Conservation (phyloP, 2,888 invertebrate genomes). For the Mesorhabditis sp. region DNA sequence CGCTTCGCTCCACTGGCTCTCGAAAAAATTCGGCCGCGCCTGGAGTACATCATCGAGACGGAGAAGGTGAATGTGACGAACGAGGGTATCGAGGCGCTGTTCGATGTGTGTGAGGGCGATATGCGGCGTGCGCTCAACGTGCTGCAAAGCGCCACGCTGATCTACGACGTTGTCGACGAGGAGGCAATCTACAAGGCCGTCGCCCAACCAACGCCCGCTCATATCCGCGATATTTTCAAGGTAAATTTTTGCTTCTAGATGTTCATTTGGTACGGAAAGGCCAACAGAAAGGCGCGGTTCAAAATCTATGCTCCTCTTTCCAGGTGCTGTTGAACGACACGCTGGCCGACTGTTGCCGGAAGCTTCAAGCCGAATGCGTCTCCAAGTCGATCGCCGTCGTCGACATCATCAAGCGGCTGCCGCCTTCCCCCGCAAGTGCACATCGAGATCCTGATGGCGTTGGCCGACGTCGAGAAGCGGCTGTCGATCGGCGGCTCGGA, state of each 20-base stretch:
- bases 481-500: slow-evolving; percentile 83
- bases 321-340: slow-evolving; percentile 71
- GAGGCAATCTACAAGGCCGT: slow-evolving; percentile 90
- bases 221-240: slow-evolving; percentile 75
- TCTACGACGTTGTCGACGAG: slow-evolving; percentile 82
- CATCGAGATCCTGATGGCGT: slow-evolving; percentile 72
- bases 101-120: slow-evolving; percentile 87
- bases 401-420: slow-evolving; percentile 80
- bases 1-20: slow-evolving; percentile 61
- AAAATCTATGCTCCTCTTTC: slow-evolving; percentile 57
- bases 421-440: slow-evolving; percentile 77
- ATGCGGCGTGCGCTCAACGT: slow-evolving; percentile 96
- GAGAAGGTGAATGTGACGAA: slow-evolving; percentile 64
- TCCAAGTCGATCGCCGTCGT: slow-evolving; percentile 85
- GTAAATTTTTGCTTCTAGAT: too few relatives aligned
- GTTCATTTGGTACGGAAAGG: too few relatives aligned
- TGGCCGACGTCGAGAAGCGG: slow-evolving; percentile 83
- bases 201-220: slow-evolving; percentile 85
- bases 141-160: slow-evolving; percentile 86
- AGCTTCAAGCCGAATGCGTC: slow-evolving; percentile 71
- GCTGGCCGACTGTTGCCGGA: slow-evolving; percentile 50
- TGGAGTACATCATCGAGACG: slow-evolving; percentile 71
- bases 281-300: too few relatives aligned
- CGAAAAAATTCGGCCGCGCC: slow-evolving; percentile 81
- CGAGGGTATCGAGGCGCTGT: slow-evolving; percentile 82